These are phyloP conservation scores for Rutpela maculata DNA, from an alignment of 2,888 invertebrate species.

Conservation along the genomic window DNA sequence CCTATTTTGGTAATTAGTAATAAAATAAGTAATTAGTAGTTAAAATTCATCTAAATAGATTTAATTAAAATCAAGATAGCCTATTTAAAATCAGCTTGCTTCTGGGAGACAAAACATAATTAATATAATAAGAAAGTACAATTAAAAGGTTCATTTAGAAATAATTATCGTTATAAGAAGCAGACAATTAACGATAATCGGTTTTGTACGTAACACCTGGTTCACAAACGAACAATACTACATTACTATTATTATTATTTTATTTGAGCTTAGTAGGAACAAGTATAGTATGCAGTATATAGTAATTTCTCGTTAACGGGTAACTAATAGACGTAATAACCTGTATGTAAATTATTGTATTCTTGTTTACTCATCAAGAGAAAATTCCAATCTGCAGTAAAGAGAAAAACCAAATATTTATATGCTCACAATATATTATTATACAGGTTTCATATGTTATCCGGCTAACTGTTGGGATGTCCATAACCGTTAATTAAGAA, in stretches of 20 bases:
- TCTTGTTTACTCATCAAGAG: slow-evolving; percentile 3
- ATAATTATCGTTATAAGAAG: background rate
- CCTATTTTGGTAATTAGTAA: slow-evolving; percentile 19
- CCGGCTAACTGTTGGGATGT: slow-evolving; percentile 3
- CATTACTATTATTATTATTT: background rate
- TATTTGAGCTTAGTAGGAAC: background rate
- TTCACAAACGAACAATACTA: background rate
- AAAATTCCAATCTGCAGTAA: background rate
- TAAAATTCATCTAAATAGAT: slow-evolving; percentile 9
- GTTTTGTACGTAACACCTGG: slow-evolving; percentile 1
- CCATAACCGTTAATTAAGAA: slow-evolving; percentile 9
- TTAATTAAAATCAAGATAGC: slow-evolving; percentile 25
- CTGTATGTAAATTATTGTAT: background rate
- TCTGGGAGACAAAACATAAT: slow-evolving; percentile 2
- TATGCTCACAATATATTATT: background rate
- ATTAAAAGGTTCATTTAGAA: slow-evolving; percentile 2
- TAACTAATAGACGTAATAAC: background rate
- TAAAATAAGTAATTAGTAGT: slow-evolving; percentile 3
- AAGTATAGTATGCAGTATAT: background rate
- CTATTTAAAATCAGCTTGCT: slow-evolving; percentile 20
- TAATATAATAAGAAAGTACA: background rate
- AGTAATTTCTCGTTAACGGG: background rate
- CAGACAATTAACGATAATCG: background rate
- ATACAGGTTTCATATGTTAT: background rate
- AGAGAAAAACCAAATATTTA: slow-evolving; percentile 5